phyloP scores from a whole-genome alignment of 2,888 invertebrate species.

The Eulithis prunata region DNA sequence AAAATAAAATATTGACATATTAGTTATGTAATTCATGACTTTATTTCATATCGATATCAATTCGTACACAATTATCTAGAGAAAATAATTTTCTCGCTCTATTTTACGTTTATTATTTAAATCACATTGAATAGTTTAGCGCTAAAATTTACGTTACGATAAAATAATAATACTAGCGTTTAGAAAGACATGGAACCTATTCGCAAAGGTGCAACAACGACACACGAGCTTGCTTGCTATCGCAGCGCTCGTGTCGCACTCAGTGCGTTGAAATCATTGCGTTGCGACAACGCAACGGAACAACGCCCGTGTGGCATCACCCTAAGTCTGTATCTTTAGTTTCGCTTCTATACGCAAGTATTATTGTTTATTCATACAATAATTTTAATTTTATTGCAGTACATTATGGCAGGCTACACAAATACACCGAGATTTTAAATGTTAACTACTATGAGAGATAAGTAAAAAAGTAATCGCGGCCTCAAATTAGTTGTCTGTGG shows the following conservation, averaged over 20 bases:
- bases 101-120: constrained; percentile 65
- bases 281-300: no score
- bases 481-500: constrained; percentile 17
- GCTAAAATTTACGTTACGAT: constrained; percentile 47
- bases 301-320: not conserved
- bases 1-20: constrained; percentile 58
- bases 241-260: no score
- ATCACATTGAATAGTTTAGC: constrained; percentile 76
- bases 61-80: constrained; percentile 73
- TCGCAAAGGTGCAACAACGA: no score
- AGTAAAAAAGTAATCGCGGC: constrained; percentile 17
- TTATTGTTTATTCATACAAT: constrained; percentile 22
- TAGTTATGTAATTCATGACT: constrained; percentile 67
- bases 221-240: no score
- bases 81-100: constrained; percentile 68
- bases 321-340: constrained; percentile 8
- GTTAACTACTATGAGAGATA: constrained; percentile 11
- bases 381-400: constrained; percentile 48
- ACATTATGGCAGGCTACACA: constrained; percentile 69
- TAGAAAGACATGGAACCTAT: not conserved
- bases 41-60: constrained; percentile 75
- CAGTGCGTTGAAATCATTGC: no score
- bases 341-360: constrained; percentile 24
- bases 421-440: constrained; percentile 50
- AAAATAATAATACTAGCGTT: constrained; percentile 20